Evolutionary conservation across 2,113 vertebrate genomes (phyloP), one percentile per base, ranked within the genome.

Genomic region (Trichomycterus rosablanca): DNA sequence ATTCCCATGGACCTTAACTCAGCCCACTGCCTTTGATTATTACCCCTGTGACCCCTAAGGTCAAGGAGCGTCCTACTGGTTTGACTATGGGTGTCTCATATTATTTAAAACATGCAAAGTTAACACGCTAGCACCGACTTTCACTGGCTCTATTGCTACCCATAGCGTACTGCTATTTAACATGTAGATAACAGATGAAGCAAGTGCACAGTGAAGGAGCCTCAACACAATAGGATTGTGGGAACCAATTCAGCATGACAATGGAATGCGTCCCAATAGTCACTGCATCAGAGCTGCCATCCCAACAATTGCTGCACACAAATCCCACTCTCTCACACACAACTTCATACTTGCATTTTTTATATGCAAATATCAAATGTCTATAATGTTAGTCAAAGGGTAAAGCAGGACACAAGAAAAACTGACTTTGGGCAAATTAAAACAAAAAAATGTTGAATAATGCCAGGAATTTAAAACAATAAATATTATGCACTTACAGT

Each of bases 211-310:
- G 18, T 67, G 32, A 70, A 67, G 61, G 53, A 53, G 42, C 16
- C 30, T 10, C 14, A 9, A 46, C 53, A 63, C 59, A 72, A 63
- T 81, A 74, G 74, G 81, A 83, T 75, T 83, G 83, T 81, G 83
- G 81, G 80, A 84, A 86, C 83, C 78, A 40, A 82, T 84, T 86
- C 81, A 81, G 32, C 12, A 28, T 70, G 71, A 84, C 80, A 84
- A 84, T 83, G 68, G n/a, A 72, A 19, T 72, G 80, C 76, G 84
- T 83, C 76, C 82, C 80, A 78, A 74, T 76, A 59, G 78, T 75
- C 9, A 44, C 28, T 37, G 44, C 23, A 24, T 16, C 50, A 45
- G 16, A 56, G 42, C 48, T 19, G 30, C 32, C 53, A 37, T 18
- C 24, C 2, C 24, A 37, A 55, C 12, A 30, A 46, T 46, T 34